Conservation (phyloP, 2,113 vertebrate genomes). For the Limnothrissa miodon region DNA sequence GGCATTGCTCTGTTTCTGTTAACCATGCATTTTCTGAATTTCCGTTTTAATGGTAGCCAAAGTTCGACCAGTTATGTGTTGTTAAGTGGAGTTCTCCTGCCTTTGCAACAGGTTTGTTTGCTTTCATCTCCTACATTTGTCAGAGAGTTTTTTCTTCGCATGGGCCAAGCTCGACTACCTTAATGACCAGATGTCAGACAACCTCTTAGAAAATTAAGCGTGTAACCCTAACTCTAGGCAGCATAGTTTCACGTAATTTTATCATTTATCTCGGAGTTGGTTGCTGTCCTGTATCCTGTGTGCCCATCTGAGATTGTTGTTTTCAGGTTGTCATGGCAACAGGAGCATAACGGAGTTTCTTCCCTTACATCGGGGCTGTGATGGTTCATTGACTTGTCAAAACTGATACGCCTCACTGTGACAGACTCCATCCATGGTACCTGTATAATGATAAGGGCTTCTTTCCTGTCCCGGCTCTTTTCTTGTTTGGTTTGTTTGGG, state of each 20-base stretch:
- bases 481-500: constrained; percentile 9
- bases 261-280: neutral
- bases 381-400: constrained; percentile 27
- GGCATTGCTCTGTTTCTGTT: neutral
- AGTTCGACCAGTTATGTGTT: neutral
- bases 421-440: constrained; percentile 2
- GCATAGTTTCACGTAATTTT: constrained; percentile 8
- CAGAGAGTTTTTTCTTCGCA: neutral
- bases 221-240: neutral
- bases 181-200: neutral
- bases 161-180: neutral
- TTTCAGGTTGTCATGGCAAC: constrained; percentile 19
- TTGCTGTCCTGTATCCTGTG: neutral
- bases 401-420: neutral
- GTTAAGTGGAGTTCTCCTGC: neutral
- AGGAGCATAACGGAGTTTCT: neutral
- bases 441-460: constrained; percentile 8
- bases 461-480: neutral
- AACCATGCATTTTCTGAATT: neutral
- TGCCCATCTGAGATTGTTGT: neutral
- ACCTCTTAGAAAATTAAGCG: neutral
- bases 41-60: neutral
- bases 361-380: neutral
- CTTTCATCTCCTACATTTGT: neutral
- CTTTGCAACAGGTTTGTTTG: neutral